phyloP scores from a whole-genome alignment of 2,113 vertebrate genomes.

The Struthidea cinerea region DNA sequence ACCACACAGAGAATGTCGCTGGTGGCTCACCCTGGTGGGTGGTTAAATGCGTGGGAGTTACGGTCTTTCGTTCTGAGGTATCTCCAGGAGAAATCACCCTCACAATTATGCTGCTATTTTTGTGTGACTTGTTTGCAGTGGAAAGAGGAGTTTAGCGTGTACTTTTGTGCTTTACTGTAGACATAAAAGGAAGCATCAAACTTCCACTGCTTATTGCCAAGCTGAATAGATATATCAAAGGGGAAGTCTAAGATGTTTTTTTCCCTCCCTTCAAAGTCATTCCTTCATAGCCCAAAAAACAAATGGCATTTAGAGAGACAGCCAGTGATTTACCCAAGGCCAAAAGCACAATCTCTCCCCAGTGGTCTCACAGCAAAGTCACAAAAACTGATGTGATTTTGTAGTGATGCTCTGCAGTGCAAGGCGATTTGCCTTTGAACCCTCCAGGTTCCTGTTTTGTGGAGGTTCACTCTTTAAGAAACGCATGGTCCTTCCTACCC shows the following conservation, averaged over 20 bases:
- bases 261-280: not conserved
- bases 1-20: not conserved
- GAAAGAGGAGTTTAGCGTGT: conserved; percentile 37
- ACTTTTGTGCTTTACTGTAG: conserved; percentile 35
- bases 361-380: not conserved
- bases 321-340: not conserved
- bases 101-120: not conserved
- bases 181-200: conserved; percentile 58
- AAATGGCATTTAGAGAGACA: not conserved
- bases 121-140: not conserved
- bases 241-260: conserved; percentile 42
- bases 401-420: not conserved
- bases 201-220: conserved; percentile 52
- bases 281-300: not conserved
- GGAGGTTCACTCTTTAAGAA: not conserved
- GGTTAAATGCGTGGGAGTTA: not conserved
- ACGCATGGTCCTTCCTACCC: not conserved
- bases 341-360: not conserved
- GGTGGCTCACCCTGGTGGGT: not conserved
- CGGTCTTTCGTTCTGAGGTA: not conserved
- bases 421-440: not conserved
- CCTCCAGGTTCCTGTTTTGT: not conserved
- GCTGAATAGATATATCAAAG: conserved; percentile 18
- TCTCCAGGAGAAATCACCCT: conserved; percentile 30
- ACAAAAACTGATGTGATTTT: not conserved